A percentile compares a stretch with the other conserved stretches of the same genome.
Conservation (phyloP, 2,888 invertebrate genomes). For the Eupeodes latifasciatus region DNA sequence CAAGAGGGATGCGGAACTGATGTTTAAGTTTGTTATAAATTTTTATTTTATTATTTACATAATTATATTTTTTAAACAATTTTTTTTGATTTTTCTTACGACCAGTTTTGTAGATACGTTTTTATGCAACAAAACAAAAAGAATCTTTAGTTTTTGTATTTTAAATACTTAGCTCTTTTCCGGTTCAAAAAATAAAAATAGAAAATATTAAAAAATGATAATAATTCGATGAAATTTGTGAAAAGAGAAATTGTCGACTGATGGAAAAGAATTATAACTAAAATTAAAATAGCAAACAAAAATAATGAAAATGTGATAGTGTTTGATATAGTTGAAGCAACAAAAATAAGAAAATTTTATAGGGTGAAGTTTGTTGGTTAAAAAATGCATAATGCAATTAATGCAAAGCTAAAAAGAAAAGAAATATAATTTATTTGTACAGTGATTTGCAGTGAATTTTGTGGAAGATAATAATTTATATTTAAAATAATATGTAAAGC, state of each 20-base stretch:
- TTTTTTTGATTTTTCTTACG: background rate
- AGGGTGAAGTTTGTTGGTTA: conserved; percentile 41
- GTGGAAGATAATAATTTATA: conserved; percentile 11
- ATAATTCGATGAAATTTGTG: conserved; percentile 35
- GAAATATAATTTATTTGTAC: background rate
- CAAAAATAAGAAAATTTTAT: conserved; percentile 35
- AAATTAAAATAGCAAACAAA: conserved; percentile 56
- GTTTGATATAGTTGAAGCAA: conserved; percentile 78
- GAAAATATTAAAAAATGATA: conserved; percentile 6
- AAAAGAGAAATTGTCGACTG: conserved; percentile 58
- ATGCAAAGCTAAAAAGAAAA: background rate
- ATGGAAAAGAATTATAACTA: conserved; percentile 53
- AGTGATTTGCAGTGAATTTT: conserved; percentile 45
- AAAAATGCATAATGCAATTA: conserved; percentile 24
- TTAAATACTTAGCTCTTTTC: conserved; percentile 51
- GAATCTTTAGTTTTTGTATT: conserved; percentile 34
- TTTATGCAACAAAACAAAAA: conserved; percentile 39
- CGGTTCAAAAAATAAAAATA: conserved; percentile 22
- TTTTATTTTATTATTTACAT: conserved; percentile 10
- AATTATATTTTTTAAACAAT: conserved; percentile 17
- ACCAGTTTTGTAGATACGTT: conserved; percentile 69
- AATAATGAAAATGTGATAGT: conserved; percentile 82
- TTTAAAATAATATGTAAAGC: background rate
- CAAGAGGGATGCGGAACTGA: conserved; percentile 97
- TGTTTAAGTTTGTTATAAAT: conserved; percentile 86